phyloP scores from a whole-genome alignment of 23 tunicate genomes.

The Phallusia fumigata region DNA sequence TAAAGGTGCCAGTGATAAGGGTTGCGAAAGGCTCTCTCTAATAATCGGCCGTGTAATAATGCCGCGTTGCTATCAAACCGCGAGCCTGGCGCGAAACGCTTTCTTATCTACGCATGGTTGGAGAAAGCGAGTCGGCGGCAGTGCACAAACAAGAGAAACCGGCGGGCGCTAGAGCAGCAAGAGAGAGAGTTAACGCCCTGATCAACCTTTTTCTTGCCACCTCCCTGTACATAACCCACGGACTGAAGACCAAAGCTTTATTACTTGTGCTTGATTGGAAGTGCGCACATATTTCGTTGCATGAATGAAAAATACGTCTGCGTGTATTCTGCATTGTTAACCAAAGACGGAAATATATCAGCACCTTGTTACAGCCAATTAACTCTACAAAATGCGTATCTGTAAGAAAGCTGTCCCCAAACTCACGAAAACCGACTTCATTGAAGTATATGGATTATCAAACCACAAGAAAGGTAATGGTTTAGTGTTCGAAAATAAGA shows the following conservation, averaged over 20 bases:
- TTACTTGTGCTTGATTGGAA: no score
- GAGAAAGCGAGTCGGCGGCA: not conserved
- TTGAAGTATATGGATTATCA: conserved; percentile 65
- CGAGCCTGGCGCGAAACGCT: not conserved
- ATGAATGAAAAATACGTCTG: no score
- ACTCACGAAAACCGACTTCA: conserved; percentile 48
- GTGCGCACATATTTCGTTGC: no score
- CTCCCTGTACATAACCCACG: no score
- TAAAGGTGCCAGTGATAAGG: not conserved
- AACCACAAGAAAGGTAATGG: not conserved
- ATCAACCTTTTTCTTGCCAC: no score
- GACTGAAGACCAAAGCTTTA: no score
- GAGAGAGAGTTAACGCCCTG: not conserved
- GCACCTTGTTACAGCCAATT: not conserved
- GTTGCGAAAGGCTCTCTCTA: not conserved
- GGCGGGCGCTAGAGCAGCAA: conserved; percentile 25
- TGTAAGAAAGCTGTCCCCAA: conserved; percentile 40
- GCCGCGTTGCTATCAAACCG: not conserved
- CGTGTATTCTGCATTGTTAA: no score
- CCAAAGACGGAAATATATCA: conserved; percentile 38
- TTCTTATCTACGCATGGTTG: not conserved
- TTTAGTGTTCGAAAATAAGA: no score
- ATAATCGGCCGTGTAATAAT: conserved; percentile 1
- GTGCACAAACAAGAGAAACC: conserved; percentile 20
- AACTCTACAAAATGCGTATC: conserved; percentile 44